Percentiles rank a stretch among this genome's conserved stretches.
Evolutionary conservation across 1,140 invertebrate genomes (phyloP).

Genomic region (Vanessa tameamea): DNA sequence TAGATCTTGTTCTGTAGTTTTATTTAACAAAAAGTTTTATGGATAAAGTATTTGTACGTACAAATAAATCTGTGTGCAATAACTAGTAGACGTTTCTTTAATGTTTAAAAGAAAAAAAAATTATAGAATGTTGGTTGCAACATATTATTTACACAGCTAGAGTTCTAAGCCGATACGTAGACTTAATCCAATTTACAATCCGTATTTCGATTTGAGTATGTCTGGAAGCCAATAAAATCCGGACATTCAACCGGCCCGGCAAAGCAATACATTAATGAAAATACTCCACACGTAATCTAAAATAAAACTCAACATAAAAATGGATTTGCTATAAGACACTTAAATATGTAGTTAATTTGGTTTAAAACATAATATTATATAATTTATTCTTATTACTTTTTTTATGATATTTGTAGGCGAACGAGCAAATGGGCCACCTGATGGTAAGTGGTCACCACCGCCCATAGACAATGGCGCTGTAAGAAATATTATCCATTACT

Average conservation of each 20-base stretch:
- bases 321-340: neutral
- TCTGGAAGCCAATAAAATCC: slow-evolving; percentile 47
- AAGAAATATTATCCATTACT: too few relatives aligned
- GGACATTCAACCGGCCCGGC: slow-evolving; percentile 38
- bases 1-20: too few relatives aligned
- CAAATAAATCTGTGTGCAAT: too few relatives aligned
- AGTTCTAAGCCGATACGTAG: slow-evolving; percentile 26
- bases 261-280: slow-evolving; percentile 13
- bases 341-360: neutral
- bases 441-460: too few relatives aligned
- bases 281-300: slow-evolving; percentile 1
- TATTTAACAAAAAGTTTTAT: too few relatives aligned
- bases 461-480: too few relatives aligned
- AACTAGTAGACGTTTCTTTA: too few relatives aligned
- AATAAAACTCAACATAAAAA: slow-evolving; percentile 6
- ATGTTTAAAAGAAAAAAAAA: neutral
- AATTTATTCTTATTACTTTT: too few relatives aligned
- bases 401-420: too few relatives aligned
- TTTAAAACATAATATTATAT: too few relatives aligned
- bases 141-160: slow-evolving; percentile 2
- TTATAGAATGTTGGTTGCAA: neutral
- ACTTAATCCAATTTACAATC: slow-evolving; percentile 37
- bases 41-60: too few relatives aligned
- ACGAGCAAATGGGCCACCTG: too few relatives aligned
- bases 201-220: slow-evolving; percentile 22